A percentile compares a stretch with the other conserved stretches of the same genome.
phyloP scores from a whole-genome alignment of 2,888 invertebrate species.

The Morinoia aosen region DNA sequence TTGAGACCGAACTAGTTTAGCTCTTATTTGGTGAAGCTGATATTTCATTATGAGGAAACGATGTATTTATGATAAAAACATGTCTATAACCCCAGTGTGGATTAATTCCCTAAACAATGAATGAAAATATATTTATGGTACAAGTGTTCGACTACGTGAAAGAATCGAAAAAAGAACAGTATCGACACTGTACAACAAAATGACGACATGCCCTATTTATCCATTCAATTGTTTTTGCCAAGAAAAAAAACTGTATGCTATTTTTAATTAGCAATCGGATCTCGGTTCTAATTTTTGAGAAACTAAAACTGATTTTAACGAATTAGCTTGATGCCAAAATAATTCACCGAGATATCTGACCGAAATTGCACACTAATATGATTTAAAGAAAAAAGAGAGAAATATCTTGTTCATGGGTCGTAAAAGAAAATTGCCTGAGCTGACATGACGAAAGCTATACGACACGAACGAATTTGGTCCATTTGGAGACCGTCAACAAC shows the following conservation, averaged over 20 bases:
- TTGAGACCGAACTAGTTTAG: not conserved
- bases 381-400: not conserved
- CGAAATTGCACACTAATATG: not conserved
- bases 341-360: not conserved
- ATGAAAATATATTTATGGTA: not conserved
- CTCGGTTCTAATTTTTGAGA: too few relatives aligned
- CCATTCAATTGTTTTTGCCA: not conserved
- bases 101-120: not conserved
- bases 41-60: too few relatives aligned
- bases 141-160: not conserved
- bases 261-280: too few relatives aligned
- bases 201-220: not conserved
- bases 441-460: conserved; percentile 29
- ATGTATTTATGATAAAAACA: too few relatives aligned
- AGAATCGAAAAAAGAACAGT: not conserved
- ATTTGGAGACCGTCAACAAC: conserved; percentile 53
- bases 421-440: conserved; percentile 20
- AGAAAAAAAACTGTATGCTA: not conserved
- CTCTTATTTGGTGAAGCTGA: too few relatives aligned
- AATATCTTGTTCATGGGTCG: not conserved
- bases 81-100: not conserved
- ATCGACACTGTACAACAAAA: not conserved
- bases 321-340: not conserved
- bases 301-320: not conserved
- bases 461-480: conserved; percentile 51